These are phyloP conservation scores for Parotia lawesii DNA, from an alignment of 2,113 vertebrate species.

Conservation along the genomic window DNA sequence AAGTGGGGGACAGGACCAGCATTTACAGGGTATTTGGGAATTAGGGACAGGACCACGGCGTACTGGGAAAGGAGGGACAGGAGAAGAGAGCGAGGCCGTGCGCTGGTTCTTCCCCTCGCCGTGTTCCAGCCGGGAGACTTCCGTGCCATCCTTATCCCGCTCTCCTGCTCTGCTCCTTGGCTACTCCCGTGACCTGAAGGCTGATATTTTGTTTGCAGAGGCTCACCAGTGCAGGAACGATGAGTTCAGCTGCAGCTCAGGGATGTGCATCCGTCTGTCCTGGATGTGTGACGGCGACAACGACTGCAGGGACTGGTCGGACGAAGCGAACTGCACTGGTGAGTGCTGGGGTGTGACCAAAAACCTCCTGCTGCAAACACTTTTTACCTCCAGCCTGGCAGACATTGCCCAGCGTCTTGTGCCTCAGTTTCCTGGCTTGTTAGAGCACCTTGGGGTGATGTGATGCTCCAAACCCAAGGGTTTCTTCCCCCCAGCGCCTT, in stretches of 20 bases:
- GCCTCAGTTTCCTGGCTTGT: not conserved
- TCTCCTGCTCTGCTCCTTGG: not conserved
- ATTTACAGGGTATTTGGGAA: not conserved
- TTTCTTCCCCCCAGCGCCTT: not conserved
- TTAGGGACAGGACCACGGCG: not conserved
- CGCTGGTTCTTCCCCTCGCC: rapidly evolving
- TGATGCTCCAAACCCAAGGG: not conserved
- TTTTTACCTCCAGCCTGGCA: not conserved
- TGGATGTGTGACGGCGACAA: slow-evolving; percentile 98
- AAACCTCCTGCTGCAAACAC: not conserved
- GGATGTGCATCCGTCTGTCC: slow-evolving; percentile 90
- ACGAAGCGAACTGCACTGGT: slow-evolving; percentile 94
- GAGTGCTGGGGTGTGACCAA: not conserved
- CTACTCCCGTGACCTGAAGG: not conserved
- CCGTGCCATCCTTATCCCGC: rapidly evolving
- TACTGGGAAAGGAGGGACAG: not conserved
- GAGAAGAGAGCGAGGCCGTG: rapidly evolving
- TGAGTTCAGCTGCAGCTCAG: slow-evolving; percentile 90
- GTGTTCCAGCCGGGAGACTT: not conserved
- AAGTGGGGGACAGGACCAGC: not conserved
- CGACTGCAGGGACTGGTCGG: slow-evolving; percentile 97
- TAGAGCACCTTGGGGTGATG: not conserved
- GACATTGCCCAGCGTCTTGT: rapidly evolving
- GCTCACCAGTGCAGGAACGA: slow-evolving; percentile 85
- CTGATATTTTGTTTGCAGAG: slow-evolving; percentile 66